Conservation (phyloP, 2,113 vertebrate species). For the Dromas ardeola region DNA sequence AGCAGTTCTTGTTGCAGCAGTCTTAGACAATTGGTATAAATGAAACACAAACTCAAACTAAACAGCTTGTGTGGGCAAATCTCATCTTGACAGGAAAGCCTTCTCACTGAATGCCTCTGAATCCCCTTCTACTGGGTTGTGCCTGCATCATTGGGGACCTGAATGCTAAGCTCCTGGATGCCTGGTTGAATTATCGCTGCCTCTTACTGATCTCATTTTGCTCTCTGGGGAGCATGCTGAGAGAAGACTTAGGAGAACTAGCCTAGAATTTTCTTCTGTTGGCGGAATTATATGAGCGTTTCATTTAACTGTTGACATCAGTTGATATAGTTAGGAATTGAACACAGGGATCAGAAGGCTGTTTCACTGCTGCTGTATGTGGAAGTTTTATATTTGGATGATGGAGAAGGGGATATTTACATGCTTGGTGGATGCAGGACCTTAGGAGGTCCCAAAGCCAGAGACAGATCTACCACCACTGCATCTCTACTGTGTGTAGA, state of each 20-base stretch:
- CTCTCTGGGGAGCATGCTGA: not conserved
- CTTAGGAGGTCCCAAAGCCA: not conserved
- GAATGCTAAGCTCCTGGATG: not conserved
- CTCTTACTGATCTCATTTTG: not conserved
- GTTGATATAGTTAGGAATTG: not conserved
- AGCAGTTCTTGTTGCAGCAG: not conserved
- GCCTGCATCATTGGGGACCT: not conserved
- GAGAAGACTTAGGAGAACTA: not conserved
- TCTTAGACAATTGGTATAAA: not conserved
- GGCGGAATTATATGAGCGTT: accelerated
- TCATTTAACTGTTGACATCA: not conserved
- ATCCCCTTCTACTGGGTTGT: not conserved
- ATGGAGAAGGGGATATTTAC: not conserved
- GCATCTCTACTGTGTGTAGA: not conserved
- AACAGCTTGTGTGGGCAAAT: not conserved
- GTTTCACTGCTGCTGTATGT: not conserved
- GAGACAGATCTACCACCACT: not conserved
- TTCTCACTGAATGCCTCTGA: not conserved
- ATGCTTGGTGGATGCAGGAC: not conserved
- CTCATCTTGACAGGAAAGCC: not conserved
- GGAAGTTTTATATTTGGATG: not conserved
- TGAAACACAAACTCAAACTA: not conserved
- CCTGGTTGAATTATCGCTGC: not conserved
- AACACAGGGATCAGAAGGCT: not conserved
- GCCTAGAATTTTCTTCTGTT: not conserved